phyloP scores from a whole-genome alignment of 2,888 invertebrate species.

The Lacanobia oleracea region DNA sequence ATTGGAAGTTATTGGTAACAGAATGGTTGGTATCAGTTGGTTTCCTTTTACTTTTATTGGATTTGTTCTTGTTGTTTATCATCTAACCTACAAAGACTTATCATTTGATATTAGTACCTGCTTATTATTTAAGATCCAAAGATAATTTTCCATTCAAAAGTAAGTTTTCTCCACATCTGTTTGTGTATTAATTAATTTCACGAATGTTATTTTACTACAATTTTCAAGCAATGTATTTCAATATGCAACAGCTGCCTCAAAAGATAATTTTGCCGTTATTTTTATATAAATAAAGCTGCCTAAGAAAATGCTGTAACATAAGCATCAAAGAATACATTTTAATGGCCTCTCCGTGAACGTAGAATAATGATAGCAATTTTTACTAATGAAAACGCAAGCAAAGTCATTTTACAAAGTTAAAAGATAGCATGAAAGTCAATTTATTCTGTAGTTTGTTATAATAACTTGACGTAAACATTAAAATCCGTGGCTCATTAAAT shows the following conservation, averaged over 20 bases:
- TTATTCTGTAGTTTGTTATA: neutral
- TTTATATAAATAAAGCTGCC: neutral
- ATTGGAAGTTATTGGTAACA: too few species aligned
- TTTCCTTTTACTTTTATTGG: too few species aligned
- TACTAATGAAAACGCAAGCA: neutral
- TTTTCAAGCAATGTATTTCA: neutral
- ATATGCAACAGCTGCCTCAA: neutral
- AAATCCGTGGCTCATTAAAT: too few species aligned
- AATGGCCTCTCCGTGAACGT: conserved; percentile 3
- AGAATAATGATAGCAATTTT: conserved; percentile 2
- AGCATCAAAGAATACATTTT: conserved; percentile 11
- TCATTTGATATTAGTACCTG: too few species aligned
- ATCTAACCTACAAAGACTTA: too few species aligned
- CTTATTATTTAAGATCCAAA: neutral
- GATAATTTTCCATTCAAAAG: neutral
- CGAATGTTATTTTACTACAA: neutral
- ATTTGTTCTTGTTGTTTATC: too few species aligned
- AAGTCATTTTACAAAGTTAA: neutral
- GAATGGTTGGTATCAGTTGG: too few species aligned
- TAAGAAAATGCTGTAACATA: neutral
- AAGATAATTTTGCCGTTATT: neutral
- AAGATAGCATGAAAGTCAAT: neutral
- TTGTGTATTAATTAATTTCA: neutral
- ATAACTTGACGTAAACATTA: neutral
- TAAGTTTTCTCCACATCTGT: too few species aligned